Conservation (phyloP, 2,888 invertebrate genomes). For the Chloromyia formosa region DNA sequence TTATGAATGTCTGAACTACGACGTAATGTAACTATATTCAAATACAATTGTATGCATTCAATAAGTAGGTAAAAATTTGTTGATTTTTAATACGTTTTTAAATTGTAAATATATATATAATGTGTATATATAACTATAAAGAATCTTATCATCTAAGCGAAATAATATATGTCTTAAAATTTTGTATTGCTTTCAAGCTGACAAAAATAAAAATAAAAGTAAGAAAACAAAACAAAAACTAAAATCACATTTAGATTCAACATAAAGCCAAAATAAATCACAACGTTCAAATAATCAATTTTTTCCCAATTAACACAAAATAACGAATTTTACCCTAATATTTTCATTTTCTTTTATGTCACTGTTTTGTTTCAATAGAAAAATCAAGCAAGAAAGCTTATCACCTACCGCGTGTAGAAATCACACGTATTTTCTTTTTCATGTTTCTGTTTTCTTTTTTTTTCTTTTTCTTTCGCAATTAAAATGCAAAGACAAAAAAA, state of each 20-base stretch:
- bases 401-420: conserved; percentile 25
- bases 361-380: too few species aligned
- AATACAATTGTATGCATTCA: conserved; percentile 36
- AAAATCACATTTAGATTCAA: conserved; percentile 37
- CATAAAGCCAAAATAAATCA: conserved; percentile 32
- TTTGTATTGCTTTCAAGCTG: conserved; percentile 37
- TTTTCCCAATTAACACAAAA: neutral
- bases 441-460: neutral
- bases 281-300: conserved; percentile 30
- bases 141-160: conserved; percentile 25
- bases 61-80: conserved; percentile 38
- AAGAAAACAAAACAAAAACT: too few species aligned
- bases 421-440: conserved; percentile 11
- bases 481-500: conserved; percentile 2
- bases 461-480: neutral
- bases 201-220: conserved; percentile 8
- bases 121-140: conserved; percentile 30
- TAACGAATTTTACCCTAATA: neutral
- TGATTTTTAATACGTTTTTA: conserved; percentile 23
- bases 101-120: conserved; percentile 20
- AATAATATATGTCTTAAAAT: conserved; percentile 32
- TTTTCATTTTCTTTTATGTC: too few species aligned
- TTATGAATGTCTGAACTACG: conserved; percentile 30
- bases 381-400: conserved; percentile 17
- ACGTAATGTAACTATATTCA: conserved; percentile 30